A percentile compares a stretch with the other conserved stretches of the same genome.
These are phyloP conservation scores for Ptilonorhynchus violaceus DNA, from an alignment of 2,113 vertebrate species.

Conservation along the genomic window DNA sequence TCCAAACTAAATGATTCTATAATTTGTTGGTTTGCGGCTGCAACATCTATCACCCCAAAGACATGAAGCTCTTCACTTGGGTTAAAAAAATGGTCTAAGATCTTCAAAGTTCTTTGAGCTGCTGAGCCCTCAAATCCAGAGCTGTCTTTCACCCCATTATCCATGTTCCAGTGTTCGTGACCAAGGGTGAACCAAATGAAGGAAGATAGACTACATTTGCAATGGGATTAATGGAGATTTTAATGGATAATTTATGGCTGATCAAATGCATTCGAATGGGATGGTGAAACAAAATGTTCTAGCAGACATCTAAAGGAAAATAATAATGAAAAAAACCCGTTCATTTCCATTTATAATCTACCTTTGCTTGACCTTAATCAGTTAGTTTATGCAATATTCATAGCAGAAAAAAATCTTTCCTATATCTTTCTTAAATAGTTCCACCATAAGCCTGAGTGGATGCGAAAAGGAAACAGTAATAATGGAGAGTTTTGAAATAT, in stretches of 20 bases:
- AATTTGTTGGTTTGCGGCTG: not conserved
- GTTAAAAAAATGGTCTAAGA: not conserved
- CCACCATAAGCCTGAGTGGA: not conserved
- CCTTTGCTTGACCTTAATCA: constrained; percentile 47
- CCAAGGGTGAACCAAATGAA: not conserved
- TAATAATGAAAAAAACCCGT: constrained; percentile 31
- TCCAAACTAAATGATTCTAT: not conserved
- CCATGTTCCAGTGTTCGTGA: not conserved
- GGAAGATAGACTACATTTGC: constrained; percentile 7
- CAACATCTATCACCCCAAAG: not conserved
- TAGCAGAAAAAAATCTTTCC: constrained; percentile 6
- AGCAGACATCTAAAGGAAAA: constrained; percentile 27
- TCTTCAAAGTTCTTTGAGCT: not conserved
- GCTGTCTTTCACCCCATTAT: not conserved
- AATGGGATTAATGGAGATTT: constrained; percentile 18
- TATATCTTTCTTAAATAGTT: constrained; percentile 21
- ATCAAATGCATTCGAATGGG: not conserved
- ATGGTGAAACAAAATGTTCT: not conserved
- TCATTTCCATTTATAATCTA: constrained; percentile 53
- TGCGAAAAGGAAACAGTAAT: not conserved
- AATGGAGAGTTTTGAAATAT: constrained; percentile 20
- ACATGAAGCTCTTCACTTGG: fast-evolving
- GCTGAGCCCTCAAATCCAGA: not conserved
- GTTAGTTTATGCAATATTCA: constrained; percentile 52
- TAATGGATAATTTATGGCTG: constrained; percentile 1